Base-by-base conservation (phyloP, 2,113 vertebrate genomes). In the Mohoua ochrocephala region DNA sequence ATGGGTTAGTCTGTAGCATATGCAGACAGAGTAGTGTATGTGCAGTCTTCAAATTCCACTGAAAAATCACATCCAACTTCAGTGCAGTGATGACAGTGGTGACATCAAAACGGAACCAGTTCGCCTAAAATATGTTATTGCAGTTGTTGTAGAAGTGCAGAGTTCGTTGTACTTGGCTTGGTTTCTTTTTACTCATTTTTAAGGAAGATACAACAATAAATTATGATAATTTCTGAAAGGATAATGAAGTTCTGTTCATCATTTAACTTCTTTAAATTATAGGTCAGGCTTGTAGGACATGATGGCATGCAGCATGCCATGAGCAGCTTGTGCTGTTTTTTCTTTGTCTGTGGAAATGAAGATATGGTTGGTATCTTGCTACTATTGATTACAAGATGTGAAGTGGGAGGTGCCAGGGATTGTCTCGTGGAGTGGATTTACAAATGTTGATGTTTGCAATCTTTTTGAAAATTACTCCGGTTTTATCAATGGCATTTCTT, bases 161-260 rank as follows among this genome's bases (percentile, higher is more conserved):
- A 41, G 54, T 70, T 95, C 41, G 27, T 63, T 67, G 7, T 81
- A 35, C 39, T 19, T 47, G 60, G 10, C 44, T 87, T 64, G 19
- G 8, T 56, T 87, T 87, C 56, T 74, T 96, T 44, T 75, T 64
- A 37, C 1, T 59, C 11, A 21, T 42, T 82, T 92, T 77, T 71
- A 76, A 42, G 37, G 27, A 61, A 60, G 57, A 84, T 68, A 18
- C 0, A 44, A 52, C 57, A 75, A 49, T 59, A 57, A 61, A 89
- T 84, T 74, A 45, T 27, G 53, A 3, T 39, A 18, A 64, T 93
- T 91, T 68, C 65, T 89, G 60, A 91, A 91, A 89, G 44, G 23
- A 61, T 82, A 75, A 57, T 65, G 41, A 87, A 76, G 49, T 91
- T 94, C 65, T 73, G 14, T 75, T 81, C 37, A 33, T 87, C 59